These are phyloP conservation scores for Tor tambroides DNA, from an alignment of 2,113 vertebrate species.

Conservation along the genomic window DNA sequence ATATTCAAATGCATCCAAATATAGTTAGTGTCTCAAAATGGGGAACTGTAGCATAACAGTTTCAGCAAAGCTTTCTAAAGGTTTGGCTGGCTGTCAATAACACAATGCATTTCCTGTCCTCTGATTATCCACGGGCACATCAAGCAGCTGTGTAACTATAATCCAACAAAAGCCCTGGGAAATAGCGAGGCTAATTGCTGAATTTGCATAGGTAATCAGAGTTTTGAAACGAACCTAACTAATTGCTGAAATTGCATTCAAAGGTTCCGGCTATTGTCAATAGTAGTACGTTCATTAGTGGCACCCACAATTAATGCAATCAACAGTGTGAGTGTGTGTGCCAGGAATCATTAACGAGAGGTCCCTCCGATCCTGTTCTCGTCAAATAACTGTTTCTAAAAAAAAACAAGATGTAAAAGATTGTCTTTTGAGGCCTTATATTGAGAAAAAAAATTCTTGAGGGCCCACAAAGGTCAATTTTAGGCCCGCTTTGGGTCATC, in stretches of 20 bases:
- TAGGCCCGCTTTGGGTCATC: background rate
- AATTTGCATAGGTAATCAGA: constrained; percentile 53
- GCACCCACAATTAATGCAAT: constrained; percentile 54
- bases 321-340: constrained; percentile 30
- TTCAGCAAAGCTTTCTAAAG: background rate
- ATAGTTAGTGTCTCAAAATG: background rate
- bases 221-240: constrained; percentile 51
- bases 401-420: background rate
- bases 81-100: constrained; percentile 63
- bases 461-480: no score
- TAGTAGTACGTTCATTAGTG: constrained; percentile 42
- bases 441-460: background rate
- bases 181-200: constrained; percentile 45
- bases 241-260: constrained; percentile 49
- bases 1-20: constrained; percentile 3
- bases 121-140: constrained; percentile 30
- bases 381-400: background rate
- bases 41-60: background rate
- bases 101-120: constrained; percentile 62
- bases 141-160: constrained; percentile 49
- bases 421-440: background rate
- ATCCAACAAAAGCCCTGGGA: constrained; percentile 30
- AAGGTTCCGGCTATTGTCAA: constrained; percentile 36
- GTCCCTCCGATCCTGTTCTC: background rate
- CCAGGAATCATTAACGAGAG: constrained; percentile 29